Conservation (phyloP, 2,888 invertebrate genomes). For the Lasioglossum vierecki region DNA sequence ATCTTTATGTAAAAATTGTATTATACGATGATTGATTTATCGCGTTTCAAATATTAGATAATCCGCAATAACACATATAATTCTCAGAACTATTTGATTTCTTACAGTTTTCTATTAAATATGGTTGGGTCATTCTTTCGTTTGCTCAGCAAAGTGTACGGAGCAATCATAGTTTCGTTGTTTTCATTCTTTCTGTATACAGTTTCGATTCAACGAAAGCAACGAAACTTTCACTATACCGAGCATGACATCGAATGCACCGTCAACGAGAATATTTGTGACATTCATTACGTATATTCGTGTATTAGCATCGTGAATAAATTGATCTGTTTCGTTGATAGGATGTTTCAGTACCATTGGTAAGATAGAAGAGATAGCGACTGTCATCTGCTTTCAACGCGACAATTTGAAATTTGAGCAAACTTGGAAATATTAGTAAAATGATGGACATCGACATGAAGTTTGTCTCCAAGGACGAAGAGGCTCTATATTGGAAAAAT, state of each 20-base stretch:
- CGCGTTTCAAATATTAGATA: no score
- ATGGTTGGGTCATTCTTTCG: no score
- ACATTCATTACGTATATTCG: not conserved
- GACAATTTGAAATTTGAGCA: not conserved
- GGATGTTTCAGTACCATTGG: slow-evolving; percentile 42
- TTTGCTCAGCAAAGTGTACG: no score
- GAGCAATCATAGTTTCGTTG: slow-evolving; percentile 18
- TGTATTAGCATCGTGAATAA: not conserved
- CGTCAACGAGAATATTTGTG: not conserved
- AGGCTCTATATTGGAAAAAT: slow-evolving; percentile 83
- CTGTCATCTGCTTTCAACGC: not conserved
- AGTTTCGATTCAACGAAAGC: not conserved
- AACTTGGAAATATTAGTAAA: not conserved
- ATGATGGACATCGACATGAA: slow-evolving; percentile 81
- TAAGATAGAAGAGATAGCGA: not conserved
- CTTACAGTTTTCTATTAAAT: no score
- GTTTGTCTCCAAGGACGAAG: slow-evolving; percentile 82
- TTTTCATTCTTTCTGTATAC: not conserved
- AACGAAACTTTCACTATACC: slow-evolving; percentile 28
- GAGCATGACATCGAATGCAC: not conserved
- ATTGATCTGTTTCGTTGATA: slow-evolving; percentile 29
- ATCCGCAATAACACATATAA: no score
- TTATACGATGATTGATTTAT: no score
- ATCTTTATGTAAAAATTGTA: no score
- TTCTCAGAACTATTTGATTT: no score